Evolutionary conservation across 2,797 vertebrate species (phyloP), one percentile per base, ranked within the genome.

Genomic region (Platalea minor): DNA sequence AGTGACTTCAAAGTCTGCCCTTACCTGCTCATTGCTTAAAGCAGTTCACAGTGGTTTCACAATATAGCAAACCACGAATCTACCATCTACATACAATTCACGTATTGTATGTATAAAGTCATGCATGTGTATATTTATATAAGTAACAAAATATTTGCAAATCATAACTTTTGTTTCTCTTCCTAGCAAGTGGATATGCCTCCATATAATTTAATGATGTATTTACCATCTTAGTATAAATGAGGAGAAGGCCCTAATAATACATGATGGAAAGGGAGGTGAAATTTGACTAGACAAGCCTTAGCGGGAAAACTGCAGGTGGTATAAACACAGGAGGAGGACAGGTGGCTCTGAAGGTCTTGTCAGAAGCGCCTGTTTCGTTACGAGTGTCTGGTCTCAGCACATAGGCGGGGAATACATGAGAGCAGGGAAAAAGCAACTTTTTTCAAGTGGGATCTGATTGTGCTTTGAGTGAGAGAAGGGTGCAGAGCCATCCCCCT

Each of bases 321-420:
- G 35, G 6, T 35, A 1, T 6, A 45, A 75, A 33, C 24, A 17
- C 21, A 12, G 25, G 15, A 77, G 65, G 57, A 70, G 13, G 61
- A 50, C 23, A 86, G 26, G 29, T 72, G 73, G 28, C 35, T 81
- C 80, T 54, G 53, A 68, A 60, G 13, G 26, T 46, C 17, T 59
- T 50, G 54, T 67, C 13, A 28, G 45, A 39, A 64, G 53, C 2
- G 3, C 10, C 29, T 19, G 5, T n/a, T 91, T n/a, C 43, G 50
- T 43, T 48, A 15, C 0, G 2, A 56, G 13, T 35, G 33, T 76
- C 50, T 0, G 0, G 29, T 85, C 26, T 26, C 33, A 53, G 73
- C 46, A 46, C 20, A 11, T 25, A 6, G 2, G 29, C 68, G 82
- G 33, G 21, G 18, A 54, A 54, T 41, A 12, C 0, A 24, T 5